Evolutionary conservation across 2,113 vertebrate species (phyloP).

Genomic region (Erpornis zantholeuca): DNA sequence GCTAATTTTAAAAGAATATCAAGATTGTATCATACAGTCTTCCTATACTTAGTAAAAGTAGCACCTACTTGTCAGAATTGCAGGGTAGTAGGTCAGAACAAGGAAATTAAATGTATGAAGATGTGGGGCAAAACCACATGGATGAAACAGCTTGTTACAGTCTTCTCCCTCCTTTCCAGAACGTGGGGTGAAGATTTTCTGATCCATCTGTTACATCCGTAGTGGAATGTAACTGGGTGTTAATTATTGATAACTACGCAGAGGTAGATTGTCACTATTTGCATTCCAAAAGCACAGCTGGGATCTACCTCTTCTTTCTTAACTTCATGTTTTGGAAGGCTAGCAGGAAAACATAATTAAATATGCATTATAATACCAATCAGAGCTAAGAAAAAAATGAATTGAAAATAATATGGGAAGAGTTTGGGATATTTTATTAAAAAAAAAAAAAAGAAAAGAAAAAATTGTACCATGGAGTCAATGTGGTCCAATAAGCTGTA

Average conservation of each 20-base stretch:
- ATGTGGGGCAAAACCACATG: neutral
- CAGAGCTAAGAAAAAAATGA: neutral
- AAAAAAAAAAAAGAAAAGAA: neutral
- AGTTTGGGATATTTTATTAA: neutral
- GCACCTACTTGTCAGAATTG: neutral
- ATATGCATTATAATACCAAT: neutral
- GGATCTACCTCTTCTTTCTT: neutral
- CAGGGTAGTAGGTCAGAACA: neutral
- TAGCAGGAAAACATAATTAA: neutral
- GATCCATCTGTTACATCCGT: neutral
- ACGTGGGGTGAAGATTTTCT: neutral
- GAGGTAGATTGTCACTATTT: neutral
- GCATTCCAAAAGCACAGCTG: neutral
- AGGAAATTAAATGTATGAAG: neutral
- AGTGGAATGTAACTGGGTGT: neutral
- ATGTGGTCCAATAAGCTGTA: neutral
- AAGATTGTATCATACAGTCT: neutral
- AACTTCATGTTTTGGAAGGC: neutral
- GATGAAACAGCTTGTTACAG: neutral
- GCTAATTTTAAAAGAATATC: neutral
- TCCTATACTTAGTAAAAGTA: neutral
- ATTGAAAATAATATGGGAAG: neutral
- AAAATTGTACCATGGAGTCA: neutral
- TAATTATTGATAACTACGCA: neutral
- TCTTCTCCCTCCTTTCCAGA: neutral